A percentile compares a stretch with the other conserved stretches of the same genome.
These are phyloP conservation scores for Apantesis nais DNA, from an alignment of 2,888 invertebrate species.

Conservation along the genomic window DNA sequence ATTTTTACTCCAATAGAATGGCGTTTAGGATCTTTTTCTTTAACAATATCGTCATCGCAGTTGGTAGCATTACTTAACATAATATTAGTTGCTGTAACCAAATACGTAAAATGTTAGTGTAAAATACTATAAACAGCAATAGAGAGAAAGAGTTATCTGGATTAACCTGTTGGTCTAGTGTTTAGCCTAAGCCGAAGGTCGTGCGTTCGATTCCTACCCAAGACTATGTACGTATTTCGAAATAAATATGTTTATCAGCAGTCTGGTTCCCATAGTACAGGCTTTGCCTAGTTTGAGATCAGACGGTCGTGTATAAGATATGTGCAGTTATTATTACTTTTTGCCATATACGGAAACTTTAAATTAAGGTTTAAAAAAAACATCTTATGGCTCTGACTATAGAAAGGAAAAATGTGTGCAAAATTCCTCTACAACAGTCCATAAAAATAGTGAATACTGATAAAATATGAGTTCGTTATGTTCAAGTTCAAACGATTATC, in stretches of 20 bases:
- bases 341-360: background rate
- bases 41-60: conserved; percentile 52
- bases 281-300: too few relatives aligned
- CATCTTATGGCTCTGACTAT: too few relatives aligned
- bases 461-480: too few relatives aligned
- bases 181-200: too few relatives aligned
- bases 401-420: background rate
- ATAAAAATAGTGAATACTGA: too few relatives aligned
- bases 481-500: too few relatives aligned
- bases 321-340: too few relatives aligned
- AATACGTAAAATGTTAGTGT: conserved; percentile 4
- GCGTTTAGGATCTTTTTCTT: conserved; percentile 80
- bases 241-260: too few relatives aligned
- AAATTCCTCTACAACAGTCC: background rate
- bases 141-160: background rate
- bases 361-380: background rate
- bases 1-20: conserved; percentile 80
- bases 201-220: too few relatives aligned
- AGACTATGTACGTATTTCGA: too few relatives aligned
- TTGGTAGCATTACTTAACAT: conserved; percentile 32
- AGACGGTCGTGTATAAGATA: too few relatives aligned
- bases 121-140: background rate
- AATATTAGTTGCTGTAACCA: conserved; percentile 43
- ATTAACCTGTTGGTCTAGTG: too few relatives aligned
- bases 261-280: background rate